A percentile compares a stretch with the other conserved stretches of the same genome.
These are phyloP conservation scores for Nephrocerus scutellatus DNA, from an alignment of 2,888 invertebrate species.

Conservation along the genomic window DNA sequence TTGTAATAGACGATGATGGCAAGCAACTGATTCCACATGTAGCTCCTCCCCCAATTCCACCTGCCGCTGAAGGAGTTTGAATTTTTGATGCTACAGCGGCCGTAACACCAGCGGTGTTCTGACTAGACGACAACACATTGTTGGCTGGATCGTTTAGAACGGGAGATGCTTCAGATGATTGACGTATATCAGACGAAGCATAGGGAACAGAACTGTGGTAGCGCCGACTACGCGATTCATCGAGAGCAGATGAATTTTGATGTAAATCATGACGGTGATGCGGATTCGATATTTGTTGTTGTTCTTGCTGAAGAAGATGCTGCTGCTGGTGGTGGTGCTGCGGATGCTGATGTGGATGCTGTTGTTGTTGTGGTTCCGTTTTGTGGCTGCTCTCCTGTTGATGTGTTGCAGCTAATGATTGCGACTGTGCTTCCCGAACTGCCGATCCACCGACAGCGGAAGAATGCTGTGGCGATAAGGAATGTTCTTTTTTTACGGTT, in stretches of 20 bases:
- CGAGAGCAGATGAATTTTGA: not conserved
- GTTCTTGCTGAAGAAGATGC: constrained; percentile 15
- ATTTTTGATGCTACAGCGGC: too few relatives aligned
- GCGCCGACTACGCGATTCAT: constrained; percentile 20
- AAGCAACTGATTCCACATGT: constrained; percentile 25
- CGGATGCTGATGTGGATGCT: constrained; percentile 13
- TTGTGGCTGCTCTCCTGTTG: constrained; percentile 17
- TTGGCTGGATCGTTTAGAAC: constrained; percentile 5
- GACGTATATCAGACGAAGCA: too few relatives aligned
- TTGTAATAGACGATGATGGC: constrained; percentile 16
- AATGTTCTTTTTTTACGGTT: constrained; percentile 44
- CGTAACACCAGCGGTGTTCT: constrained; percentile 23
- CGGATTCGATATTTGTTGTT: too few relatives aligned
- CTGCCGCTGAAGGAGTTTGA: too few relatives aligned
- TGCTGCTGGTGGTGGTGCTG: constrained; percentile 18
- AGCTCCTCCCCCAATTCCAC: constrained; percentile 23
- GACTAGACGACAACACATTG: constrained; percentile 34
- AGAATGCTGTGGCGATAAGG: constrained; percentile 39
- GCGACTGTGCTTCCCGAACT: constrained; percentile 12
- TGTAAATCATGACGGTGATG: too few relatives aligned
- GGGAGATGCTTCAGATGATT: too few relatives aligned
- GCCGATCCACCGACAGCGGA: constrained; percentile 14
- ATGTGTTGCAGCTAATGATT: constrained; percentile 16
- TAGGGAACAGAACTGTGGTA: constrained; percentile 14
- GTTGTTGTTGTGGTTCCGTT: constrained; percentile 15